Conservation (phyloP, 1,140 invertebrate species). For the Hirudo medicinalis region DNA sequence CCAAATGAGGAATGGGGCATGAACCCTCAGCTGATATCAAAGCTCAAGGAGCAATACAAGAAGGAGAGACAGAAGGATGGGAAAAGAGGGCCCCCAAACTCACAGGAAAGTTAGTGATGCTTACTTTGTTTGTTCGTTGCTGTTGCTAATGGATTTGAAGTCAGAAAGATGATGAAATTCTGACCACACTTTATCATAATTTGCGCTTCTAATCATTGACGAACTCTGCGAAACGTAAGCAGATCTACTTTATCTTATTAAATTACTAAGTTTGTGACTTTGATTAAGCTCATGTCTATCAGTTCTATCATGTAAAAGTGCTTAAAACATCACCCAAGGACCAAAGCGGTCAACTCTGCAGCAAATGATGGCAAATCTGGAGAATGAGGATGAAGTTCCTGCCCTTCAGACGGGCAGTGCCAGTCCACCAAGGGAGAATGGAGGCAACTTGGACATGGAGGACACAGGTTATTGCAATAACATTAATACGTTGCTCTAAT, state of each 20-base stretch:
- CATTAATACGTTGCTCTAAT: too few species aligned
- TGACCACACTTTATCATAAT: too few species aligned
- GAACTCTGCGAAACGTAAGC: neutral
- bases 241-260: neutral
- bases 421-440: constrained; percentile 20
- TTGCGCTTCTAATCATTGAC: neutral
- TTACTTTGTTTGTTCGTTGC: neutral
- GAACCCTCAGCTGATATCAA: constrained; percentile 41
- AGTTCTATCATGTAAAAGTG: neutral
- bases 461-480: constrained; percentile 17
- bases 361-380: constrained; percentile 43
- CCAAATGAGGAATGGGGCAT: constrained; percentile 39
- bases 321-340: constrained; percentile 28
- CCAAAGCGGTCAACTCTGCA: constrained; percentile 42
- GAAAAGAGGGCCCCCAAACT: constrained; percentile 29
- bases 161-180: too few species aligned
- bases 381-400: constrained; percentile 35
- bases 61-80: constrained; percentile 42
- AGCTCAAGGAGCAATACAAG: constrained; percentile 45
- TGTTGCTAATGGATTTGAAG: neutral
- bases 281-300: neutral
- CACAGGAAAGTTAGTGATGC: constrained; percentile 9
- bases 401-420: constrained; percentile 21
- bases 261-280: neutral
- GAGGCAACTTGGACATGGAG: constrained; percentile 28